A percentile compares a stretch with the other conserved stretches of the same genome.
These are phyloP conservation scores for Heliconius erato DNA, from an alignment of 2,888 invertebrate species.

Conservation along the genomic window DNA sequence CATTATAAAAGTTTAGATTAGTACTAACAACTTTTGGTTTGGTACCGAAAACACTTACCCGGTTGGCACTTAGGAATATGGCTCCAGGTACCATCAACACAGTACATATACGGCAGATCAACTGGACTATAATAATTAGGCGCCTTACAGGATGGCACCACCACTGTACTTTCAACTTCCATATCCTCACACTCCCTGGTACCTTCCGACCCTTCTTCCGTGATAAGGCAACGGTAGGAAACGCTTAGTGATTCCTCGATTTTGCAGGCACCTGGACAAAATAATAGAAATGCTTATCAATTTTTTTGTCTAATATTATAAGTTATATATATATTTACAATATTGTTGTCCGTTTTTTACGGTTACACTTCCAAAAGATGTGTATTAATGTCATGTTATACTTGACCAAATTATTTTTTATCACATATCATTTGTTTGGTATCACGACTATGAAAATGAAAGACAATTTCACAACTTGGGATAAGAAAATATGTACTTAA, in stretches of 20 bases:
- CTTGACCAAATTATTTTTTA: too few relatives aligned
- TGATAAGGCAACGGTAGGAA: constrained; percentile 61
- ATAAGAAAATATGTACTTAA: too few relatives aligned
- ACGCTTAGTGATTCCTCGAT: constrained; percentile 63
- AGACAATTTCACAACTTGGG: too few relatives aligned
- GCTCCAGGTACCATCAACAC: constrained; percentile 67
- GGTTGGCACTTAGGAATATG: constrained; percentile 62
- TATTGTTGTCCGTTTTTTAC: too few relatives aligned
- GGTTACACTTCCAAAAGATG: too few relatives aligned
- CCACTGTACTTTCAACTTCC: constrained; percentile 60
- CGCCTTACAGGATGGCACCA: constrained; percentile 60
- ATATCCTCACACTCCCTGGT: constrained; percentile 61
- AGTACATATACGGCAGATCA: constrained; percentile 61
- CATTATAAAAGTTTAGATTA: too few relatives aligned
- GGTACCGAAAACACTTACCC: constrained; percentile 57
- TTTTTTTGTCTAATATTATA: neutral
- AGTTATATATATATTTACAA: too few relatives aligned
- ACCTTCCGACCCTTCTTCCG: constrained; percentile 53
- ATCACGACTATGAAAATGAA: too few relatives aligned
- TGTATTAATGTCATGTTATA: too few relatives aligned
- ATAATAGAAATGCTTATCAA: neutral
- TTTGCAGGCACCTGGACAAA: constrained; percentile 65
- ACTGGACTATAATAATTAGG: constrained; percentile 67
- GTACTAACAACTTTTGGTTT: too few relatives aligned
- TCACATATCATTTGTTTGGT: too few relatives aligned